Evolutionary conservation across 53 echinoderm and acorn worm species (phyloP).

Genomic region (Pentamera pediparva): DNA sequence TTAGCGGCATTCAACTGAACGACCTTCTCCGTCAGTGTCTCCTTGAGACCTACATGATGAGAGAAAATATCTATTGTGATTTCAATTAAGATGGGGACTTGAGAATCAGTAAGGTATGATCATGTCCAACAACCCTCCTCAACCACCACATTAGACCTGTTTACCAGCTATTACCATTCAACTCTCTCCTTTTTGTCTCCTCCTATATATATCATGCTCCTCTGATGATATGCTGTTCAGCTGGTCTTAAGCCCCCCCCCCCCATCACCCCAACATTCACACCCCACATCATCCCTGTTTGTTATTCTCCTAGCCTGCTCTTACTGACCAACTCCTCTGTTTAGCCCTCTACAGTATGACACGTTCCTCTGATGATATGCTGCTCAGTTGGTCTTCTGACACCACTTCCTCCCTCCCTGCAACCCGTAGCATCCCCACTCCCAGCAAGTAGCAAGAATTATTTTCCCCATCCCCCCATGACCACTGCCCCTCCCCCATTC

Average conservation of each 20-base stretch:
- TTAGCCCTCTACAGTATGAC: background rate
- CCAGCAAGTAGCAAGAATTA: too few species aligned
- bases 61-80: too few species aligned
- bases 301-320: too few species aligned
- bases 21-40: constrained; percentile 51
- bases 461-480: background rate
- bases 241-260: background rate
- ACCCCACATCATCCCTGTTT: background rate
- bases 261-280: background rate
- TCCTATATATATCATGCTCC: background rate
- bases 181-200: too few species aligned
- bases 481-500: background rate
- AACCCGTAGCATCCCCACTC: too few species aligned
- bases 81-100: too few species aligned
- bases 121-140: too few species aligned
- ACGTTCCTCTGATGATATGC: background rate
- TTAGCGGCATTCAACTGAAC: constrained; percentile 81
- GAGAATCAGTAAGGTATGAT: too few species aligned
- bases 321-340: too few species aligned
- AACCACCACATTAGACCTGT: too few species aligned
- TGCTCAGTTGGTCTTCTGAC: background rate
- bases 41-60: constrained; percentile 60
- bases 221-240: background rate
- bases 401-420: background rate
- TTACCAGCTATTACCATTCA: too few species aligned